Conservation (phyloP, 2,888 invertebrate species). For the Leucania comma region DNA sequence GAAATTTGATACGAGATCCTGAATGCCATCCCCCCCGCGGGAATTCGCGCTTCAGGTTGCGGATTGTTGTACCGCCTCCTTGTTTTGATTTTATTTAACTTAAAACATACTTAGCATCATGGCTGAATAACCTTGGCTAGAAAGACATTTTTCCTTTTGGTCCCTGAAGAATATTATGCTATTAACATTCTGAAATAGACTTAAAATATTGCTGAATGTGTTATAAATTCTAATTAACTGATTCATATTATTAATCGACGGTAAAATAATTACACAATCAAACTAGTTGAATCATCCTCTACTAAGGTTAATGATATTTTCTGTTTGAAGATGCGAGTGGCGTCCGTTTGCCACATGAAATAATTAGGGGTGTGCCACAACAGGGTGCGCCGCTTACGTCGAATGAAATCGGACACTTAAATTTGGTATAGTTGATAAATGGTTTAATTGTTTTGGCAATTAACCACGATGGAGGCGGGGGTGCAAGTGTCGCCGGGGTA, state of each 20-base stretch:
- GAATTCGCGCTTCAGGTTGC: slow-evolving; percentile 39
- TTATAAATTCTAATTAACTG: slow-evolving; percentile 24
- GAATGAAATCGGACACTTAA: slow-evolving; percentile 75
- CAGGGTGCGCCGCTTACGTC: slow-evolving; percentile 67
- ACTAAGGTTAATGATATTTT: slow-evolving; percentile 63
- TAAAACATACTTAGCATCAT: slow-evolving; percentile 2
- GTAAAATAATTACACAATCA: slow-evolving; percentile 55
- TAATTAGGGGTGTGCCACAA: slow-evolving; percentile 61
- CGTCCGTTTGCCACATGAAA: slow-evolving; percentile 47
- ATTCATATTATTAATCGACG: slow-evolving; percentile 43
- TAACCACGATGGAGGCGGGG: slow-evolving; percentile 68
- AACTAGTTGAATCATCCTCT: slow-evolving; percentile 57
- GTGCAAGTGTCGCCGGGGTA: slow-evolving; percentile 50
- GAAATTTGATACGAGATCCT: slow-evolving; percentile 69
- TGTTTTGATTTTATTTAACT: slow-evolving; percentile 39
- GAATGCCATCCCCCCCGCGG: slow-evolving; percentile 48
- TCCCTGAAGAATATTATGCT: background rate
- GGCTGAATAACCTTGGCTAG: slow-evolving; percentile 8
- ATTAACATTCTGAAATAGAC: slow-evolving; percentile 2
- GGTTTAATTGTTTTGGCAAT: slow-evolving; percentile 87
- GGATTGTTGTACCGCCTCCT: slow-evolving; percentile 11
- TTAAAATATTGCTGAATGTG: slow-evolving; percentile 1
- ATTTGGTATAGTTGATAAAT: slow-evolving; percentile 80
- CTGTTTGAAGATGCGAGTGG: slow-evolving; percentile 60
- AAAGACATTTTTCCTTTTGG: background rate